phyloP scores from a whole-genome alignment of 2,888 invertebrate species.

The Scotopteryx bipunctaria region DNA sequence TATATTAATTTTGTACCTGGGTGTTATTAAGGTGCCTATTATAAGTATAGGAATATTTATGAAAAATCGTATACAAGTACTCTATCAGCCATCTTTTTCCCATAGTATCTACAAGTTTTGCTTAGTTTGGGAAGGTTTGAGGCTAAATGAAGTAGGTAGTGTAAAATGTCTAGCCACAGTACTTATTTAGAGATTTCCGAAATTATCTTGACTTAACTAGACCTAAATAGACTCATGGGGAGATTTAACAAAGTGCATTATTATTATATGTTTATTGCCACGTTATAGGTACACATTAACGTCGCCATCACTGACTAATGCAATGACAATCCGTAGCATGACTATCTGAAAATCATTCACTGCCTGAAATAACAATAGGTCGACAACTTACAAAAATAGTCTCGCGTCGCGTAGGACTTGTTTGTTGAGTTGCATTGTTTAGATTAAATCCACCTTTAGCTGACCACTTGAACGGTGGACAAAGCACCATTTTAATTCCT shows the following conservation, averaged over 20 bases:
- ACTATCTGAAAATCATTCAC: not conserved
- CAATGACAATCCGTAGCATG: constrained; percentile 1
- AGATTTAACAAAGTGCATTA: not conserved
- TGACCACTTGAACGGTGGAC: constrained; percentile 73
- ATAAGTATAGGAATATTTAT: too few relatives aligned
- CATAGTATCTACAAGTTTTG: too few relatives aligned
- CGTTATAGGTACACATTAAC: not conserved
- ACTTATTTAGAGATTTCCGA: too few relatives aligned
- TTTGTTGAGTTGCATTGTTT: constrained; percentile 44
- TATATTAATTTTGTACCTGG: too few relatives aligned
- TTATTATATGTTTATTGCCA: not conserved
- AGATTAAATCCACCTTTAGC: constrained; percentile 70
- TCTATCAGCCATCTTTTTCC: too few relatives aligned
- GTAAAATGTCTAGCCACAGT: too few relatives aligned
- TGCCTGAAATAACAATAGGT: constrained; percentile 15
- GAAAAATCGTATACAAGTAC: too few relatives aligned
- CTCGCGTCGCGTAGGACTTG: constrained; percentile 51
- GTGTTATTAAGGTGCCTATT: too few relatives aligned
- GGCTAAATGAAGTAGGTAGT: too few relatives aligned
- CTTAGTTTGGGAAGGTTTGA: too few relatives aligned
- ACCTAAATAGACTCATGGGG: too few relatives aligned
- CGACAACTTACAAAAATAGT: constrained; percentile 68
- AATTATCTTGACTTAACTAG: too few relatives aligned
- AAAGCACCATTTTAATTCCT: constrained; percentile 65
- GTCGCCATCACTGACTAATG: not conserved